Base-by-base conservation (phyloP, 2,797 vertebrate genomes). In the Nothura maculosa region DNA sequence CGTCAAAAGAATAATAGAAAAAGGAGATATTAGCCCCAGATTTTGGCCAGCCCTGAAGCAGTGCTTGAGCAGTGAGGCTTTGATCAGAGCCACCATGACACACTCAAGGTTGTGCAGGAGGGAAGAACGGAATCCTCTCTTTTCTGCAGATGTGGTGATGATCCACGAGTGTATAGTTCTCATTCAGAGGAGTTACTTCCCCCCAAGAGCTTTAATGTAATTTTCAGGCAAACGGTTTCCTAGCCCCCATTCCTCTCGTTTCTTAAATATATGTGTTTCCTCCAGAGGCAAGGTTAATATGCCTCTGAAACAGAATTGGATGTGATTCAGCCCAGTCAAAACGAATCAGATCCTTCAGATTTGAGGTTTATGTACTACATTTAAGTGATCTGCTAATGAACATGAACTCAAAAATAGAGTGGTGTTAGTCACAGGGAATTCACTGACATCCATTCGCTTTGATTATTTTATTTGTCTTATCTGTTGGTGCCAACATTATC, bases 141-240 rank as follows among this genome's bases (percentile, higher is more conserved):
- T 88, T 87, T 78, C 67, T 91, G 55, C 19, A 81, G 74, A 92
- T 87, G 52, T 89, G 82, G 79, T 95, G 76, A 70, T 74, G 85
- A 60, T 75, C 62, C 42, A 12, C 60, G 78, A 89, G 73, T 2
- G 2, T 83, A 42, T 78, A 76, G 57, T 62, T 87, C 64, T 87
- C 69, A 40, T 72, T 85, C 38, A 8, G 48, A 32, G 47, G 66
- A 89, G 81, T 70, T 94, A 69, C 83, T 94, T 92, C 38, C 60
- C 89, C 87, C 60, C 91, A 92, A 63, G 88, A 90, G 82, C 77
- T 91, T 93, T 79, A 89, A 67, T 94, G 87, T 70, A 78, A 95
- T 92, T 87, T 93, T 69, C 87, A 91, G 76, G 80, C 89, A 54
- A 70, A 54, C 36, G 92, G 52, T 78, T 93, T 92, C 69, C 82